Base-by-base conservation (phyloP, 2,113 vertebrate genomes). In the Anolis carolinensis region DNA sequence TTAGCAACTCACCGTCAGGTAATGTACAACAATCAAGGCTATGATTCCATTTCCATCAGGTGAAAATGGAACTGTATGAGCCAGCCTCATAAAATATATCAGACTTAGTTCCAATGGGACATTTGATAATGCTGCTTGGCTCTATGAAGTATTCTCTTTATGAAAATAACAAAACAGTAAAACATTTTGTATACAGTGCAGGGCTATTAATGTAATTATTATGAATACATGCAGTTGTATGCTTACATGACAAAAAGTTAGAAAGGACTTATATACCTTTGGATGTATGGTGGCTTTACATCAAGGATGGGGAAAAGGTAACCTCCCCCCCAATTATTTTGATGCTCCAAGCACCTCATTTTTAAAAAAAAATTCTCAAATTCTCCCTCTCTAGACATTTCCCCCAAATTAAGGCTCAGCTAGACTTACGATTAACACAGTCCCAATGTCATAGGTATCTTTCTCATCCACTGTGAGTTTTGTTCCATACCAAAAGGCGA, bases 401-500 rank as follows among this genome's bases (percentile, higher is more conserved):
- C 55, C 55, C 55, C 18, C 13, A 59, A 59, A 59, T 59, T 59
- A 59, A 18, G 18, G 55, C 1, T 59, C 18, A 30, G 63, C 50
- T 34, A 67, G 80, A 96, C 97, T 97, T 95, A 98, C 97, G 77
- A 95, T 97, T 89, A 98, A 90, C 32, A 97, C 96, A 82, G 23
- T 44, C 86, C 97, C 96, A 16, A 98, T 96, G 39, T 95, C 32
- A 87, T 98, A 98, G 65, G 94, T 92, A 1, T 79, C 20, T 5
- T 90, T 82, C 44, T 98, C 92, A 36, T 98, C 96, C 80, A 95
- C 90, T 27, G 93, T 92, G 23, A 97, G 94, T 36, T 96, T 97
- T 36, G 97, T 98, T 85, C 97, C 97, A 2, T 98, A 98, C 97
- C 97, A 98, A 93, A 98, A 98, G 0, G 95, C 97, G 93, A 98